Evolutionary conservation across 2,888 invertebrate genomes (phyloP).

Genomic region (Andrena bicolor): DNA sequence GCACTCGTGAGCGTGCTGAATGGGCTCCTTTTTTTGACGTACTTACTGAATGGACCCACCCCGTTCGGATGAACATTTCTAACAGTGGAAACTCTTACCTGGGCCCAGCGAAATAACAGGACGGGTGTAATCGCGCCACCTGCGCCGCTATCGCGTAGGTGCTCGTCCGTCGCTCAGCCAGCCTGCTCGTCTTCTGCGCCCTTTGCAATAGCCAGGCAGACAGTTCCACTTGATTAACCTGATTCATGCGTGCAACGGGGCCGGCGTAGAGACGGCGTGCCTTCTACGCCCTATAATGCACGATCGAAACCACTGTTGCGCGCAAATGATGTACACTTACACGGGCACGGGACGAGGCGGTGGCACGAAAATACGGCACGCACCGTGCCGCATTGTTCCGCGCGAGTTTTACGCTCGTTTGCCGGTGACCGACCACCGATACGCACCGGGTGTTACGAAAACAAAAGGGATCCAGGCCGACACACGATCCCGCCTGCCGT

Average conservation of each 20-base stretch:
- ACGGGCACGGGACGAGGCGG: conserved; percentile 51
- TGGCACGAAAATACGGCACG: conserved; percentile 64
- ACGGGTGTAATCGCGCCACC: conserved; percentile 70
- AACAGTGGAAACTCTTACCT: too few species aligned
- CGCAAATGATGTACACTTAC: conserved; percentile 65
- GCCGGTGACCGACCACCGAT: conserved; percentile 66
- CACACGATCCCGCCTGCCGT: conserved; percentile 31
- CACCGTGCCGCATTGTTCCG: conserved; percentile 65
- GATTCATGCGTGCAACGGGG: conserved; percentile 79
- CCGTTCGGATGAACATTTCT: background rate
- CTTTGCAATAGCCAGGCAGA: conserved; percentile 70
- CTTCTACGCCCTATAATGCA: conserved; percentile 59
- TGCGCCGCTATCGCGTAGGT: conserved; percentile 72
- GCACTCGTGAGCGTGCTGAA: background rate
- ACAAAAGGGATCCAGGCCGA: conserved; percentile 48
- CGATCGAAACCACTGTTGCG: conserved; percentile 65
- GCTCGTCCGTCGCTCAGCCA: conserved; percentile 69
- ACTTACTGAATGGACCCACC: background rate
- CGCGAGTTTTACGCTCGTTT: conserved; percentile 74
- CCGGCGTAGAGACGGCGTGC: conserved; percentile 42
- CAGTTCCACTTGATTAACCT: conserved; percentile 83
- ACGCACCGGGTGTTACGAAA: conserved; percentile 66
- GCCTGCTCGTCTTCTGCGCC: conserved; percentile 71
- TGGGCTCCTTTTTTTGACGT: background rate
- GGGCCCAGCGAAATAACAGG: conserved; percentile 16